These are phyloP conservation scores for Polyodon spathula DNA, from an alignment of 2,113 vertebrate species.

Conservation along the genomic window DNA sequence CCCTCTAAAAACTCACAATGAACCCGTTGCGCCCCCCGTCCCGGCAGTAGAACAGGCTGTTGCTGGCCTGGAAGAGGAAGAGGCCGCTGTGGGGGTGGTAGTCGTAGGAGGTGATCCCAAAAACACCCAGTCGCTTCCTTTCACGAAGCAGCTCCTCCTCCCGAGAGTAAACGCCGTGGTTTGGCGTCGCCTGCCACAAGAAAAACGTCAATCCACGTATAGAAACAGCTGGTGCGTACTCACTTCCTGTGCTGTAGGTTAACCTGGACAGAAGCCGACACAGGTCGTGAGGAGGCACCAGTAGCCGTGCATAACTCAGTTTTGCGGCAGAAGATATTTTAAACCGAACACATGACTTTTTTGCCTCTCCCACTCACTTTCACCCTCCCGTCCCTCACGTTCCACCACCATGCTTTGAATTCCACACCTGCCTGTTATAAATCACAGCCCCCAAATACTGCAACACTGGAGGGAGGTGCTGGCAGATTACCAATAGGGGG, in stretches of 20 bases:
- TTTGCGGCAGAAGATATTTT: too few species aligned
- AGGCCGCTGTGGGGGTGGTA: constrained; percentile 86
- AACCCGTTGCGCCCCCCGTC: constrained; percentile 89
- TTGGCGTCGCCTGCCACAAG: constrained; percentile 73
- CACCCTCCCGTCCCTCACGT: not conserved
- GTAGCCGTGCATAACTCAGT: too few species aligned
- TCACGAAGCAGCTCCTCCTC: constrained; percentile 90
- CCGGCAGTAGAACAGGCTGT: constrained; percentile 91
- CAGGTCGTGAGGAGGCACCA: too few species aligned
- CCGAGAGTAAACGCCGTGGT: constrained; percentile 86
- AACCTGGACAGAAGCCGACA: too few species aligned
- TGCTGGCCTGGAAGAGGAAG: constrained; percentile 97
- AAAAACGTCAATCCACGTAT: too few species aligned
- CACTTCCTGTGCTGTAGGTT: too few species aligned
- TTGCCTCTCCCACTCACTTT: not conserved
- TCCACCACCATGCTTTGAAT: not conserved
- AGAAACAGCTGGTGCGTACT: too few species aligned
- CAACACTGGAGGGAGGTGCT: too few species aligned
- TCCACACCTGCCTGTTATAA: not conserved
- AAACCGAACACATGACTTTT: too few species aligned
- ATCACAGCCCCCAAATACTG: not conserved
- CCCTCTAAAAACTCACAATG: constrained; percentile 80
- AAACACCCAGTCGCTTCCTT: constrained; percentile 85
- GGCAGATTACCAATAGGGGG: too few species aligned
- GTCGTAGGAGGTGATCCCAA: constrained; percentile 93